Base-by-base conservation (phyloP, 2,888 invertebrate genomes). In the Yponomeuta malinellus region DNA sequence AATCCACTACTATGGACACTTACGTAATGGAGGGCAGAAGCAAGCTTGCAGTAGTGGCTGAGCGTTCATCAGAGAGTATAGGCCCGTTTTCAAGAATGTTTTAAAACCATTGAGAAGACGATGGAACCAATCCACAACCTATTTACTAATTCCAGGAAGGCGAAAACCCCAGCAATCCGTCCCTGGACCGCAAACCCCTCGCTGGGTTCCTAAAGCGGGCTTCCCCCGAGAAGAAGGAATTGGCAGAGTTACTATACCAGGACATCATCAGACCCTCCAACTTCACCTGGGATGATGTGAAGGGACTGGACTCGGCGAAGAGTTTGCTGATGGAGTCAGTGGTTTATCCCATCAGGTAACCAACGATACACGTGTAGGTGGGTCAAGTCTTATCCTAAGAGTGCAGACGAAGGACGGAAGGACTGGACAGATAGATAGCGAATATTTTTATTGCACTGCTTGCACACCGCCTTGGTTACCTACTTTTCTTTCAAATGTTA, bases 301-400 rank as follows among this genome's bases (percentile, higher is more conserved):
- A 86, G 75, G 93, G 93, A 4, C 90, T 98, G 76, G 93, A 94
- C 2, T 88, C 94, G 10, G 96, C 97, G 10, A 96, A 97, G 81
- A 93, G 94, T 77, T 84, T 96, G 72, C 90, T 98, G 23, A 96
- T 97, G 90, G 98, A 98, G 87, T 96, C 98, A 0, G 95, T 97
- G 0, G 93, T 98, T 4, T 97, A 97, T 81, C 97, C 97, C 8
- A 89, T 95, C 0, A 84, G 86, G 90, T 90, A 73, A 74, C 75
- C 70, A 3, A 15, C 52, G 10, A 48, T 48, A 67, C 68, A 33
- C 68, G 10, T n/a, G 15, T 68, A 9, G 8, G 1, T 10, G 2
- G 43, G 15, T 68, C 2, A 5, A 43, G 43, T 33, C 33, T 33
- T 33, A 23, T 23, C 23, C 23, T 23, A 23, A 23, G 23, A 23